Evolutionary conservation across 2,797 vertebrate species (phyloP), one percentile per base, ranked within the genome.

Genomic region (Characodon lateralis): DNA sequence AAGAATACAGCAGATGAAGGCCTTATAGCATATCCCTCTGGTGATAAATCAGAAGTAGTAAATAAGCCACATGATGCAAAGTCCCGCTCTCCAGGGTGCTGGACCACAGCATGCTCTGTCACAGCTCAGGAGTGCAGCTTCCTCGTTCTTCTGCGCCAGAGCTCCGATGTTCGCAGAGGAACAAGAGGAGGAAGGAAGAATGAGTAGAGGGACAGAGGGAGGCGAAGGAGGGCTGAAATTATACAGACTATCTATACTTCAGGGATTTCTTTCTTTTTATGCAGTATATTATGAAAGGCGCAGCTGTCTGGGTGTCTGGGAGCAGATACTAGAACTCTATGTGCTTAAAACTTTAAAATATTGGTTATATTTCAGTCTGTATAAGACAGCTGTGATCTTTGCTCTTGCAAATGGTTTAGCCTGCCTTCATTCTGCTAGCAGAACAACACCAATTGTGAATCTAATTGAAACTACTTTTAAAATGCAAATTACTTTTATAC

Each of bases 1-100:
- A 91, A 88, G 89, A 93, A 90, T 89, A 92, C 90, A 93, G 92
- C 88, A 92, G 88, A 89, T 68, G 51, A 85, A 84, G 79, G 74
- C 73, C 76, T 85, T 80, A 80, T 51, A 83, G 83, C 86, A 78
- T 90, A 87, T 88, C 90, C 89, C 89, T 90, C 85, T 85, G 90
- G 90, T 81, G 74, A 88, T 82, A 65, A 87, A 75, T 84, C 88
- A 83, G 84, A 91, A 94, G 92, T 91, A 92, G 84, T 88, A 90
- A 88, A 86, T 65, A 79, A 91, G 86, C 87, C 84, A 78, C 76
- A 87, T 86, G 81, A 87, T 89, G 85, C 83, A 70, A 86, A 89
- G 92, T 88, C 91, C 90, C 91, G 90, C 88, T 91, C 92, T 92
- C 91, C 2, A 22, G 90, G 87, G 93, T 85, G 78, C 76, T 76